Evolutionary conservation across 2,797 vertebrate species (phyloP), one percentile per base, ranked within the genome.

Genomic region (Stomatorhinus walkeri): DNA sequence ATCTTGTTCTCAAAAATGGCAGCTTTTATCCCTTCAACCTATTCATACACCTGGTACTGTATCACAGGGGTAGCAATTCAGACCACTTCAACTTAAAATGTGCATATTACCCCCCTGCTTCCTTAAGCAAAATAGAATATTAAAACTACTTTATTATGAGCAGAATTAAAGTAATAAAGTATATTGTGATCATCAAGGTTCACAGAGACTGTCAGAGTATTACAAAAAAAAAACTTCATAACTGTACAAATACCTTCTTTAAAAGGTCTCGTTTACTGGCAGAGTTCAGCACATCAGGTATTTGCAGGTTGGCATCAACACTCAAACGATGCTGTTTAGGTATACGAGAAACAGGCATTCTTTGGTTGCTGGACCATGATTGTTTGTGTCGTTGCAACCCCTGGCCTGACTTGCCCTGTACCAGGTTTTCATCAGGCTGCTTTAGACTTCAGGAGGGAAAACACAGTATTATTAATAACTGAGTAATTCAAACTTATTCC

Each of bases 241-340:
- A 46, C 3, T 51, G 43, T 48, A 86, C 28, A n/a, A 85, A n/a
- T 94, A 99, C 98, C 96, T 96, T 97, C 92, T 97, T 95, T 83
- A 99, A 96, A 90, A 99, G 96, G 92, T 99, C 98, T 91, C 97
- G 96, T 92, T 99, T 99, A 94, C 96, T 98, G 91, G 97, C 97
- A 22, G 96, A 95, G 90, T 97, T 98, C 79, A 99, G 91, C 89
- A 95, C 98, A 88, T 99, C 98, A 0, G 98, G 98, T 91, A 99
- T 99, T 93, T 99, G 97, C 91, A 99, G 94, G 93, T 99, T 98
- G 89, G 97, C 97, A 91, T 99, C 98, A 88, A 98, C 97, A 9
- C 98, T 99, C 92, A 99, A 95, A 4, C 98, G 96, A 89, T 98
- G 96, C 91, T 95, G 98, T 93, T 98, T 99, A 0, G 95, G 95